These are phyloP conservation scores for Phrynosoma platyrhinos DNA, from an alignment of 2,113 vertebrate species.

Conservation along the genomic window DNA sequence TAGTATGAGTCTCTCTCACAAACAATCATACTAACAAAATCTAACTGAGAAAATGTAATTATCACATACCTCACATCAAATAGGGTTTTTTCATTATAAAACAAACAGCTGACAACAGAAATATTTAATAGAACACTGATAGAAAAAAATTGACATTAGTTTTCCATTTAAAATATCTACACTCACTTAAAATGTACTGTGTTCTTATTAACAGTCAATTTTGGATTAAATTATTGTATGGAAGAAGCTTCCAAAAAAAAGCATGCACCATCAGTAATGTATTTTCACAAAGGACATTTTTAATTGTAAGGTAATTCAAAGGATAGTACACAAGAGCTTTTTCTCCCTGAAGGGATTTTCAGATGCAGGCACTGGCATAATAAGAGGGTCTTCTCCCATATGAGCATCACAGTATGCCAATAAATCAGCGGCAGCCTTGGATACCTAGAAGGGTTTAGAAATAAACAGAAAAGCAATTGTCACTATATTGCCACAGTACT, in stretches of 20 bases:
- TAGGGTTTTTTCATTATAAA: slow-evolving; percentile 32
- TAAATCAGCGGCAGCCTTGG: slow-evolving; percentile 96
- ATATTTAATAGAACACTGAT: slow-evolving; percentile 33
- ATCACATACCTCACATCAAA: slow-evolving; percentile 50
- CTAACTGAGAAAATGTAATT: slow-evolving; percentile 52
- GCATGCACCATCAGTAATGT: slow-evolving; percentile 69
- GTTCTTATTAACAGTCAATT: slow-evolving; percentile 50
- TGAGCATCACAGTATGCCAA: slow-evolving; percentile 97
- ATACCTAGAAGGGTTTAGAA: slow-evolving; percentile 82
- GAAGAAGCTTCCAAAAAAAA: slow-evolving; percentile 33
- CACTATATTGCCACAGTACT: slow-evolving; percentile 13
- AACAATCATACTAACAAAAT: slow-evolving; percentile 40
- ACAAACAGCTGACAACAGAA: slow-evolving; percentile 47
- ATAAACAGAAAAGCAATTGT: slow-evolving; percentile 12
- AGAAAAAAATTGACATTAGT: slow-evolving; percentile 29
- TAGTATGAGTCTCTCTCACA: slow-evolving; percentile 22
- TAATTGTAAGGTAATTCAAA: slow-evolving; percentile 80
- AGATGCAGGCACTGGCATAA: slow-evolving; percentile 94
- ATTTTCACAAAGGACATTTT: slow-evolving; percentile 44
- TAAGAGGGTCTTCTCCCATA: slow-evolving; percentile 94
- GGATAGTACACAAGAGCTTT: slow-evolving; percentile 98
- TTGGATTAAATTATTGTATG: slow-evolving; percentile 32
- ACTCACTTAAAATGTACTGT: slow-evolving; percentile 47
- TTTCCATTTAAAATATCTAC: slow-evolving; percentile 26
- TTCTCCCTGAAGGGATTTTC: slow-evolving; percentile 99